Conservation (phyloP, 2,888 invertebrate genomes). For the Diarsia rubi region DNA sequence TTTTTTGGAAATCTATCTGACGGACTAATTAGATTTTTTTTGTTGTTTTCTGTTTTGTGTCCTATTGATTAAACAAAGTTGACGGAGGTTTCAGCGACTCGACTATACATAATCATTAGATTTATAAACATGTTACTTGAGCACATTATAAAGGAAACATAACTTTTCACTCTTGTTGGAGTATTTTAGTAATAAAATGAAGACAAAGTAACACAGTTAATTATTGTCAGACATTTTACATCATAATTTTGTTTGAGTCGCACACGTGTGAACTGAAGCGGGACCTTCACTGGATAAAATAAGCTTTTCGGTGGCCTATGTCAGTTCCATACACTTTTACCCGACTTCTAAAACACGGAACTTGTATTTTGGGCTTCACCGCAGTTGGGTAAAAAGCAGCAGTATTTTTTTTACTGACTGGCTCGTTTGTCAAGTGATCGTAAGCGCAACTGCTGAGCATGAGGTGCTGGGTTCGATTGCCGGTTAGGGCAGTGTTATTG, state of each 20-base stretch:
- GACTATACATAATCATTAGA: background rate
- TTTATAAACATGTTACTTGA: constrained; percentile 3
- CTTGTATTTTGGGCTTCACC: too few species aligned
- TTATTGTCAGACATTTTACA: constrained; percentile 7
- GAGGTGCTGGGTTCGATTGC: too few species aligned
- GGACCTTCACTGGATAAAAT: background rate
- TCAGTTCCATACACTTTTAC: too few species aligned
- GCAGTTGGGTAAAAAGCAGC: too few species aligned
- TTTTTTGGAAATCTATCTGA: too few species aligned
- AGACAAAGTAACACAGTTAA: constrained; percentile 8
- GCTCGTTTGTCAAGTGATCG: too few species aligned
- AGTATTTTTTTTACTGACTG: too few species aligned
- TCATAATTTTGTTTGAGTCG: constrained; percentile 2
- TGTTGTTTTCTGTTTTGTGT: too few species aligned
- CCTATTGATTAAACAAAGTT: background rate
- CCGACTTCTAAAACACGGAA: too few species aligned
- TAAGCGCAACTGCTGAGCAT: too few species aligned
- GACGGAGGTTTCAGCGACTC: background rate
- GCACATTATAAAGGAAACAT: constrained; percentile 10
- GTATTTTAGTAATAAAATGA: constrained; percentile 3
- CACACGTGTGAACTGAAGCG: background rate
- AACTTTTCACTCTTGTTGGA: constrained; percentile 2
- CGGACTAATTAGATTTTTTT: too few species aligned
- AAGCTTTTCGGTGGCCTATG: background rate
- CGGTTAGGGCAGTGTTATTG: too few species aligned